Percentiles rank a stretch among this genome's conserved stretches.
phyloP scores from a whole-genome alignment of 2,888 invertebrate genomes.

The Clistopyga incitator region DNA sequence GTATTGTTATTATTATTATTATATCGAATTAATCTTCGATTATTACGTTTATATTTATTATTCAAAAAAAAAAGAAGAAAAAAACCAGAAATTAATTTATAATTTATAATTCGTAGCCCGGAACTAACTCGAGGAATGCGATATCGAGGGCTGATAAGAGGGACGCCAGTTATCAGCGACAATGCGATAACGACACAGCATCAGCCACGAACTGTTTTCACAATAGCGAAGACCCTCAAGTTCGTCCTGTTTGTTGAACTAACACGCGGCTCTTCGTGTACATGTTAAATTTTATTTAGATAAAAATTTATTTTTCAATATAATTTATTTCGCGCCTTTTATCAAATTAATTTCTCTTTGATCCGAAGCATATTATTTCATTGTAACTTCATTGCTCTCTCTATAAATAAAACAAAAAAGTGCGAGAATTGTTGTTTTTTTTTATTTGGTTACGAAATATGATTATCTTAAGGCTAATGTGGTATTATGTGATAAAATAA shows the following conservation, averaged over 20 bases:
- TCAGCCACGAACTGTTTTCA: conserved; percentile 12
- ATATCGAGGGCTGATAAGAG: conserved; percentile 46
- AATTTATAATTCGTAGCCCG: neutral
- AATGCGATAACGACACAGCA: conserved; percentile 44
- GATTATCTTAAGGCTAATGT: too few species aligned
- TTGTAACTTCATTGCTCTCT: too few species aligned
- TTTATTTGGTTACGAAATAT: too few species aligned
- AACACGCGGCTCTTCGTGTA: conserved; percentile 22
- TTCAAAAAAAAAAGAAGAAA: neutral
- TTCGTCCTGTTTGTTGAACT: conserved; percentile 34
- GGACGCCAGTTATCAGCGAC: conserved; percentile 52
- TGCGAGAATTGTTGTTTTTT: too few species aligned
- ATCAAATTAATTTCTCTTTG: too few species aligned
- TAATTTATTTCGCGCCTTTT: too few species aligned
- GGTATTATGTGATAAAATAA: too few species aligned
- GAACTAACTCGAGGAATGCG: conserved; percentile 25
- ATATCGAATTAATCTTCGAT: too few species aligned
- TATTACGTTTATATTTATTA: too few species aligned
- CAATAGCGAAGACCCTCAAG: conserved; percentile 12
- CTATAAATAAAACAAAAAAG: too few species aligned
- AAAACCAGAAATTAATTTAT: neutral
- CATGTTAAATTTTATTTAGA: neutral
- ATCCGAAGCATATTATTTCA: too few species aligned
- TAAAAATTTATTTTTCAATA: neutral
- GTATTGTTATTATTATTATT: too few species aligned